phyloP scores from a whole-genome alignment of 1,140 invertebrate species.

The Microplitis demolitor region DNA sequence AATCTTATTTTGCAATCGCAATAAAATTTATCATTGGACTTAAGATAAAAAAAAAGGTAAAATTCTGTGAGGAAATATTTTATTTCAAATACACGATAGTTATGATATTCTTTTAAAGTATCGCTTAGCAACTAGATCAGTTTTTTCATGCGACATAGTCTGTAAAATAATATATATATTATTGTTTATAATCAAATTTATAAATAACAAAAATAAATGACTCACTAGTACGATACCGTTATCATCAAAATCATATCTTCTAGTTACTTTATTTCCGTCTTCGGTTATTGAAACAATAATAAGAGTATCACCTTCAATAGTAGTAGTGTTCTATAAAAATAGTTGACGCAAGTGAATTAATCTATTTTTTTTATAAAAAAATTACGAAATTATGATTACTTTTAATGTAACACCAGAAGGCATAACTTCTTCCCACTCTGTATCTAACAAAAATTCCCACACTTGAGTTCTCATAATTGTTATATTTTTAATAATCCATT shows the following conservation, averaged over 20 bases:
- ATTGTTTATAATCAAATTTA: neutral
- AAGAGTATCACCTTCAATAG: conserved; percentile 61
- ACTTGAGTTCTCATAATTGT: conserved; percentile 54
- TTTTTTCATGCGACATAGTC: conserved; percentile 48
- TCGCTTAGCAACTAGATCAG: conserved; percentile 45
- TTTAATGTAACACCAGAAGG: conserved; percentile 48
- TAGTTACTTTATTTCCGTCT: conserved; percentile 59
- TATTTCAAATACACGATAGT: neutral
- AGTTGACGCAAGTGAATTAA: no score
- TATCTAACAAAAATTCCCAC: conserved; percentile 44
- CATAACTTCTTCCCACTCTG: conserved; percentile 53
- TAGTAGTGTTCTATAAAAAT: conserved; percentile 61
- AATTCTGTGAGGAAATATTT: no score
- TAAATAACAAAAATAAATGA: conserved; percentile 22
- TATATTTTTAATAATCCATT: conserved; percentile 64
- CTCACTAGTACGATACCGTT: conserved; percentile 65
- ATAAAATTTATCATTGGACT: no score
- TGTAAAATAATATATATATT: conserved; percentile 32
- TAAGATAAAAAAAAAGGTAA: no score
- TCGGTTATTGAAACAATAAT: conserved; percentile 61
- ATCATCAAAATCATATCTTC: conserved; percentile 64
- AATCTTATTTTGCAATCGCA: no score
- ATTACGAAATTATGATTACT: conserved; percentile 34
- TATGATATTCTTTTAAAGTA: conserved; percentile 40
- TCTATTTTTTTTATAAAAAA: neutral